Evolutionary conservation across 2,113 vertebrate genomes (phyloP).

Genomic region (Nymphicus hollandicus): DNA sequence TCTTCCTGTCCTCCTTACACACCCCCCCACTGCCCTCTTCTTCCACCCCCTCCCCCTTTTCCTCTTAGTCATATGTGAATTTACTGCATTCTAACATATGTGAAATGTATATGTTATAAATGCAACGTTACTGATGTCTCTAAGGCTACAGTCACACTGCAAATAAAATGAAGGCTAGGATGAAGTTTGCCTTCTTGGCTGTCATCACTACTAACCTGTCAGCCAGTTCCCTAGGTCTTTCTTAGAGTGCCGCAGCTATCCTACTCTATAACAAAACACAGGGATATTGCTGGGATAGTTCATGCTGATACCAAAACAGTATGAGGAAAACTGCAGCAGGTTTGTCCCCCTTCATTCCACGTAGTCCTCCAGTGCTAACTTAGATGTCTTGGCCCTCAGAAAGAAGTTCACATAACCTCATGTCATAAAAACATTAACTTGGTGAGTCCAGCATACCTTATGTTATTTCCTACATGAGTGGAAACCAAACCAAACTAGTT

Average conservation of each 20-base stretch:
- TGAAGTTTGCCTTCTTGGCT: neutral
- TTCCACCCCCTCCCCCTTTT: neutral
- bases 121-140: neutral
- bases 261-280: neutral
- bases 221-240: neutral
- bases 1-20: neutral
- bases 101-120: neutral
- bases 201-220: neutral
- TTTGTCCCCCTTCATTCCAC: neutral
- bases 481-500: neutral
- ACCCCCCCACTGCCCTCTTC: neutral
- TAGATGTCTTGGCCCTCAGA: neutral
- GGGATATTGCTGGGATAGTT: neutral
- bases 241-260: neutral
- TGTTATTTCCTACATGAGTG: neutral
- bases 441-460: neutral
- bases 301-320: neutral
- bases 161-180: neutral
- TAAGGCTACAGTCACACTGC: accelerated
- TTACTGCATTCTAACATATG: neutral
- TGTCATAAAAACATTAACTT: neutral
- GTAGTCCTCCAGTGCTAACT: neutral
- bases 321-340: neutral
- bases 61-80: neutral
- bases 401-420: neutral